Percentiles rank a stretch among this genome's conserved stretches.
These are phyloP conservation scores for Tigriopus japonicus DNA, from an alignment of 1,140 invertebrate species.

Conservation along the genomic window DNA sequence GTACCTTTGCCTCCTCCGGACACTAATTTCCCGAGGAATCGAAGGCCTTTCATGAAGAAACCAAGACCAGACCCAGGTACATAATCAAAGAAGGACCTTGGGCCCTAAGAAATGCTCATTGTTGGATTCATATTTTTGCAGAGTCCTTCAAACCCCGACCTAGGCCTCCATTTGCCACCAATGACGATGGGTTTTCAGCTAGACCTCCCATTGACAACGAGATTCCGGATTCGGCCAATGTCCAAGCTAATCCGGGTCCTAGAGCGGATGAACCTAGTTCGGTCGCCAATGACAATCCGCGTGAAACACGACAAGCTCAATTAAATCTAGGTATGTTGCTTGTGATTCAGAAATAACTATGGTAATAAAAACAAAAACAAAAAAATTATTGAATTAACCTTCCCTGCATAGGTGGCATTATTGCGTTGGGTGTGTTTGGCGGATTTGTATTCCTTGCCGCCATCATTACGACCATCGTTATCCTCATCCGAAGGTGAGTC, in stretches of 20 bases:
- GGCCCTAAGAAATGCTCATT: too few species aligned
- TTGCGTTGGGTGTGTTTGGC: slow-evolving; percentile 69
- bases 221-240: slow-evolving; percentile 10
- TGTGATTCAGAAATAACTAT: too few species aligned
- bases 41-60: too few species aligned
- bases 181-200: too few species aligned
- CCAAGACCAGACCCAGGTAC: too few species aligned
- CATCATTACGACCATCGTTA: slow-evolving; percentile 67
- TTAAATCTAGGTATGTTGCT: too few species aligned
- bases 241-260: not conserved
- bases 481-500: slow-evolving; percentile 67
- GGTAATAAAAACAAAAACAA: not conserved
- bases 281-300: not conserved
- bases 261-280: not conserved
- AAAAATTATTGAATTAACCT: not conserved
- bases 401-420: slow-evolving; percentile 46
- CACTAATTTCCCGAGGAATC: too few species aligned
- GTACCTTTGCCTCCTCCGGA: too few species aligned
- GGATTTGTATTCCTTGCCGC: slow-evolving; percentile 73
- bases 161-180: too few species aligned
- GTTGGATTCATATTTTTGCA: too few species aligned
- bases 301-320: not conserved
- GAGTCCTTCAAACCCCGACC: too few species aligned
- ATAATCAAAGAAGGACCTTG: too few species aligned
- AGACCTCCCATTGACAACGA: slow-evolving; percentile 2